These are phyloP conservation scores for Willowsia nigromaculata DNA, from an alignment of 2,888 invertebrate species.

Conservation along the genomic window DNA sequence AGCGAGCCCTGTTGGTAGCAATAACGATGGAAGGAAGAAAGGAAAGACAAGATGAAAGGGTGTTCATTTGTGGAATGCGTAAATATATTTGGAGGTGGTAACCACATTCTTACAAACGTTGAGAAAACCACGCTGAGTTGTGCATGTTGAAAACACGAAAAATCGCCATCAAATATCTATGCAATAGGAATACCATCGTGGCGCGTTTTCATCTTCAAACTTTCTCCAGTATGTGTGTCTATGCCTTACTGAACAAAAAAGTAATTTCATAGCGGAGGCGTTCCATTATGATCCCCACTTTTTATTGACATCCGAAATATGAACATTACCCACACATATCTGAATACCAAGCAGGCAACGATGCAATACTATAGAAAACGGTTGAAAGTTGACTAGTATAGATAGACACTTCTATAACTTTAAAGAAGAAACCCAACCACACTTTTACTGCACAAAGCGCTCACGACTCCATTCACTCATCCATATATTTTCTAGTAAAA, in stretches of 20 bases:
- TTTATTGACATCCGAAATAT: slow-evolving; percentile 40
- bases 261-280: slow-evolving; percentile 31
- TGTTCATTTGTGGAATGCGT: slow-evolving; percentile 1
- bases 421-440: neutral
- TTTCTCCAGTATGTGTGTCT: neutral
- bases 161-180: too few species aligned
- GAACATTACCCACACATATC: slow-evolving; percentile 47
- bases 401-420: neutral
- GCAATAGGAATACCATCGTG: too few species aligned
- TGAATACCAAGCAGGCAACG: slow-evolving; percentile 34
- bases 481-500: too few species aligned
- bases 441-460: too few species aligned
- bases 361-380: neutral
- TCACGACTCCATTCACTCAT: too few species aligned
- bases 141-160: neutral
- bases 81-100: neutral
- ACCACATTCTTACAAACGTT: slow-evolving; percentile 5
- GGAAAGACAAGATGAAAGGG: neutral
- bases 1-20: neutral
- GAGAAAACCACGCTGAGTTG: neutral
- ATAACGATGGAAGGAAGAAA: neutral
- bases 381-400: neutral
- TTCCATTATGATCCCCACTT: slow-evolving; percentile 20
- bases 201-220: too few species aligned
- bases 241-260: slow-evolving; percentile 22